phyloP scores from a whole-genome alignment of 1,140 invertebrate species.

The Sipha flava region DNA sequence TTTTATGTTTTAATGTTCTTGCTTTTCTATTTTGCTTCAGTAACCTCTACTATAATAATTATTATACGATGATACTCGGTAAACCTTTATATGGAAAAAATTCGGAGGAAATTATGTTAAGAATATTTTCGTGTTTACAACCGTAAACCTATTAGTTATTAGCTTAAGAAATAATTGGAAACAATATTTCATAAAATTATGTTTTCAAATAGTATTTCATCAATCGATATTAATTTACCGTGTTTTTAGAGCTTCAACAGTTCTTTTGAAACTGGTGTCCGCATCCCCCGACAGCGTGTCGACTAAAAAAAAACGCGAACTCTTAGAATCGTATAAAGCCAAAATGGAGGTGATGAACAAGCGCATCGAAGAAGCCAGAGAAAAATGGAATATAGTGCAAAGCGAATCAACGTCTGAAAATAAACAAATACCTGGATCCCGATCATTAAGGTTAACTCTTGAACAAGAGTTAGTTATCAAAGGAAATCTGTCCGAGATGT shows the following conservation, averaged over 20 bases:
- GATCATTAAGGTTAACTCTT: conserved; percentile 21
- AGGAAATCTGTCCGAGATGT: conserved; percentile 25
- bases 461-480: conserved; percentile 25
- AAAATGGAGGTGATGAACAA: neutral
- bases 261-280: neutral
- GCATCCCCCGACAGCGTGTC: conserved; percentile 2
- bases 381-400: conserved; percentile 11
- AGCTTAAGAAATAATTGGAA: too few species aligned
- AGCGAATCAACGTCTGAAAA: neutral
- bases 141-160: too few species aligned
- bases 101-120: too few species aligned
- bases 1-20: too few species aligned
- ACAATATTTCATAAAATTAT: too few species aligned
- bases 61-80: too few species aligned
- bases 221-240: too few species aligned
- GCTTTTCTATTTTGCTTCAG: too few species aligned
- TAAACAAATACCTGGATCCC: neutral
- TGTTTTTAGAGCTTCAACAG: neutral
- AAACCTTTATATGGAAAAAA: too few species aligned
- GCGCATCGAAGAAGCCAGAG: conserved; percentile 6
- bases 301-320: conserved; percentile 8
- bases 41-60: too few species aligned
- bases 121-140: too few species aligned
- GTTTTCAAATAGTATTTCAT: too few species aligned
- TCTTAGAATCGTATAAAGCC: neutral